These are phyloP conservation scores for Leptopilina boulardi DNA, from an alignment of 1,140 invertebrate genomes.

Conservation along the genomic window DNA sequence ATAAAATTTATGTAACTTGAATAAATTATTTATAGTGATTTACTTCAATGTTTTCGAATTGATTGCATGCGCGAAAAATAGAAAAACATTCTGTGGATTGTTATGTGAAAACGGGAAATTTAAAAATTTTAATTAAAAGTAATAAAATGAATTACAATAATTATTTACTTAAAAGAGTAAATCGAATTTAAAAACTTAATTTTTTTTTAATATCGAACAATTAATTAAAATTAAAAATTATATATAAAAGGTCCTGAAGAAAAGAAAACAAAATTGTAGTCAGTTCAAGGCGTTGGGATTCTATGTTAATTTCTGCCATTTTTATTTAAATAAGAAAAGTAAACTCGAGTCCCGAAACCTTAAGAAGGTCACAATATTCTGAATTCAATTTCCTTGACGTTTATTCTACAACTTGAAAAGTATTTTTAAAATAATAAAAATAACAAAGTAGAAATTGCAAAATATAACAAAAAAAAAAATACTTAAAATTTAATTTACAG, in stretches of 20 bases:
- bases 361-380: not conserved
- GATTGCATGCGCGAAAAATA: not conserved
- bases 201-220: too few species aligned
- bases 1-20: slow-evolving; percentile 4
- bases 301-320: slow-evolving; percentile 5
- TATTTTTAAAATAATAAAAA: too few species aligned
- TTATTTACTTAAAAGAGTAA: too few species aligned
- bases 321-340: slow-evolving; percentile 16
- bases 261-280: not conserved
- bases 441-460: too few species aligned
- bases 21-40: not conserved
- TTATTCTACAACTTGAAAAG: not conserved
- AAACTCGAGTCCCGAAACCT: not conserved
- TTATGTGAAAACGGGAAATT: too few species aligned
- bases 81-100: not conserved
- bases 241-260: not conserved
- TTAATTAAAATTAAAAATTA: not conserved
- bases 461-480: too few species aligned
- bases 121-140: too few species aligned
- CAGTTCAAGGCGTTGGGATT: not conserved
- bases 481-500: too few species aligned
- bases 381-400: not conserved
- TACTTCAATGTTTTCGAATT: not conserved
- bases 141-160: too few species aligned
- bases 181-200: too few species aligned